These are phyloP conservation scores for Carduelis carduelis DNA, from an alignment of 2,797 vertebrate genomes.

Conservation along the genomic window DNA sequence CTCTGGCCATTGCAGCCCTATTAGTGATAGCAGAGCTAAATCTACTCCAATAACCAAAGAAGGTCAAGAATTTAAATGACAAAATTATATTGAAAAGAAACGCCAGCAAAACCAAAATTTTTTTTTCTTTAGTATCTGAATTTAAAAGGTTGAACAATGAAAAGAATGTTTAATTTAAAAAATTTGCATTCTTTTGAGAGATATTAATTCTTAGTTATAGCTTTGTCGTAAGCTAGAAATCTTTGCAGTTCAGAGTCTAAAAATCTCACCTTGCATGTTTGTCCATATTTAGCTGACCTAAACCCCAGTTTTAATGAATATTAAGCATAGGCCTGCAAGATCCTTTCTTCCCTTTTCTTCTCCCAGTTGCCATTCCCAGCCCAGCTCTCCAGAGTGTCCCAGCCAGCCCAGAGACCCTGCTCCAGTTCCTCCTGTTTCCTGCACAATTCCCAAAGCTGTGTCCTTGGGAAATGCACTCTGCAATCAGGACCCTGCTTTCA, in stretches of 20 bases:
- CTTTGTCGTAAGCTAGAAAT: not conserved
- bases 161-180: not conserved
- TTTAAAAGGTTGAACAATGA: not conserved
- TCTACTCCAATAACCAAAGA: not conserved
- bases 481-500: rapidly evolving
- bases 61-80: not conserved
- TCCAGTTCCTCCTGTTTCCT: not conserved
- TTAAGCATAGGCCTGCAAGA: not conserved
- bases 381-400: rapidly evolving
- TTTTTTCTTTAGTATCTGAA: not conserved
- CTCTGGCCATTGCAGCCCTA: not conserved
- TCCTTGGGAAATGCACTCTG: not conserved
- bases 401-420: not conserved
- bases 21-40: not conserved
- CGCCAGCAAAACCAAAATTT: not conserved
- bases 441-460: rapidly evolving
- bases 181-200: not conserved
- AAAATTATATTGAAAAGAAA: not conserved
- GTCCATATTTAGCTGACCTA: not conserved
- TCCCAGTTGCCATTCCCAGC: rapidly evolving
- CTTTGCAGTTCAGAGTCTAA: not conserved
- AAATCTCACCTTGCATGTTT: not conserved
- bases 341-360: not conserved
- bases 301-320: not conserved
- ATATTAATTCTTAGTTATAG: not conserved